Evolutionary conservation across 2,797 vertebrate genomes (phyloP).

Genomic region (Thalassophryne amazonica): DNA sequence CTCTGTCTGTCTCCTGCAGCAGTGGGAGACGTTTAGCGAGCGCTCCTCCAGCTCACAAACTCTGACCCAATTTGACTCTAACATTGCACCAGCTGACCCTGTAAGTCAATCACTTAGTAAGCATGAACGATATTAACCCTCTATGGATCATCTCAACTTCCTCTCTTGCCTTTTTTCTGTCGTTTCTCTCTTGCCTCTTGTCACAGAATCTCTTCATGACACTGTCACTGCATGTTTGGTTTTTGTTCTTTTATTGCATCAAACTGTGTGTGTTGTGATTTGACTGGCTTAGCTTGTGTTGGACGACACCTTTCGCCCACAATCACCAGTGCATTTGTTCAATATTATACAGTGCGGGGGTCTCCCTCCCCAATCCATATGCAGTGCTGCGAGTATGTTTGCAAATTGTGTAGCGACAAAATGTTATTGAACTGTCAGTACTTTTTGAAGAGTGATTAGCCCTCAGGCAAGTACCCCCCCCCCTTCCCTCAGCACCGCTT

Average conservation of each 20-base stretch:
- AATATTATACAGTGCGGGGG: no score
- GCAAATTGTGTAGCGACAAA: no score
- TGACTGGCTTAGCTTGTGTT: slow-evolving; percentile 47
- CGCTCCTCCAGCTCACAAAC: slow-evolving; percentile 99
- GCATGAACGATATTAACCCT: slow-evolving; percentile 89
- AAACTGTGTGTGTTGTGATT: slow-evolving; percentile 41
- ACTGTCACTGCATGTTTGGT: slow-evolving; percentile 60
- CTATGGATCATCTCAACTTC: slow-evolving; percentile 66
- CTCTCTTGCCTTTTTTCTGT: slow-evolving; percentile 6
- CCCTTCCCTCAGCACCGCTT: no score
- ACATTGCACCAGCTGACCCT: slow-evolving; percentile 99
- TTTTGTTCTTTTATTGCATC: slow-evolving; percentile 39
- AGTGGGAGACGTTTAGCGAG: slow-evolving; percentile 99
- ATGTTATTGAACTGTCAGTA: no score
- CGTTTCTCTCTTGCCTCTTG: background rate
- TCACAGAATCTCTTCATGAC: background rate
- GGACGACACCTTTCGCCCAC: slow-evolving; percentile 27
- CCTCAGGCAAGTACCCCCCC: no score
- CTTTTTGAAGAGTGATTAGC: no score
- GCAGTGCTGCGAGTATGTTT: background rate
- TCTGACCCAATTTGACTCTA: slow-evolving; percentile 99
- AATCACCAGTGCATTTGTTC: slow-evolving; percentile 17
- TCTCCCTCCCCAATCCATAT: slow-evolving; percentile 1
- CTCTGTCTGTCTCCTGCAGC: slow-evolving; percentile 88
- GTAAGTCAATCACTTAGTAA: slow-evolving; percentile 99